A percentile compares a stretch with the other conserved stretches of the same genome.
Evolutionary conservation across 2,797 vertebrate genomes (phyloP).

Genomic region (Peromyscus attwateri): DNA sequence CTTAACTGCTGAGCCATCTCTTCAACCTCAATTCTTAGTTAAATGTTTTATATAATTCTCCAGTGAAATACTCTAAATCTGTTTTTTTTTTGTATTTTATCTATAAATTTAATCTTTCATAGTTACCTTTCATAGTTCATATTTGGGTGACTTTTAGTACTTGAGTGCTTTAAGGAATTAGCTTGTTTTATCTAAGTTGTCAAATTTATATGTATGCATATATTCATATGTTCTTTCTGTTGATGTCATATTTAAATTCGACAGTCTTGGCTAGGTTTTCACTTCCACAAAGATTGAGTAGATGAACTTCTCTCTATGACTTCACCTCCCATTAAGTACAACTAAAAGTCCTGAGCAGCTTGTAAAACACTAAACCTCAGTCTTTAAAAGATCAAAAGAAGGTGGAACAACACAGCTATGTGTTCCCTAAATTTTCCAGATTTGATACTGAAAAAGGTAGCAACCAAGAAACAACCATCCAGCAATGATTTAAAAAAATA

Average conservation of each 20-base stretch:
- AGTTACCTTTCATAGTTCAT: background rate
- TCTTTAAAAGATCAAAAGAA: conserved; percentile 16
- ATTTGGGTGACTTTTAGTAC: background rate
- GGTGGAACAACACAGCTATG: background rate
- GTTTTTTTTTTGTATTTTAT: background rate
- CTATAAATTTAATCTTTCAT: conserved; percentile 20
- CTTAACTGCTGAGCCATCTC: background rate
- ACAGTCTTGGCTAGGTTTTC: background rate
- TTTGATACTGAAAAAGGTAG: background rate
- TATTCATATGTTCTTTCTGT: background rate
- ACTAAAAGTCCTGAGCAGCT: background rate
- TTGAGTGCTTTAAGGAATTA: background rate
- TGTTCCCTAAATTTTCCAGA: background rate
- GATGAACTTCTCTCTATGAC: background rate
- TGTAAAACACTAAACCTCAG: background rate
- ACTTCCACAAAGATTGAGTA: background rate
- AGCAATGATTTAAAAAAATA: background rate
- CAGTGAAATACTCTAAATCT: background rate
- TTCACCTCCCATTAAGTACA: background rate
- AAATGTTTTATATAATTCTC: conserved; percentile 38
- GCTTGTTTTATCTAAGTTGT: conserved; percentile 5
- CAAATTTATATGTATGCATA: background rate
- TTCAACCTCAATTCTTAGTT: background rate
- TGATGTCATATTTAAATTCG: conserved; percentile 23
- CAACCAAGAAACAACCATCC: background rate